These are phyloP conservation scores for Drosophila helvetica DNA, from an alignment of 2,888 invertebrate genomes.

Conservation along the genomic window DNA sequence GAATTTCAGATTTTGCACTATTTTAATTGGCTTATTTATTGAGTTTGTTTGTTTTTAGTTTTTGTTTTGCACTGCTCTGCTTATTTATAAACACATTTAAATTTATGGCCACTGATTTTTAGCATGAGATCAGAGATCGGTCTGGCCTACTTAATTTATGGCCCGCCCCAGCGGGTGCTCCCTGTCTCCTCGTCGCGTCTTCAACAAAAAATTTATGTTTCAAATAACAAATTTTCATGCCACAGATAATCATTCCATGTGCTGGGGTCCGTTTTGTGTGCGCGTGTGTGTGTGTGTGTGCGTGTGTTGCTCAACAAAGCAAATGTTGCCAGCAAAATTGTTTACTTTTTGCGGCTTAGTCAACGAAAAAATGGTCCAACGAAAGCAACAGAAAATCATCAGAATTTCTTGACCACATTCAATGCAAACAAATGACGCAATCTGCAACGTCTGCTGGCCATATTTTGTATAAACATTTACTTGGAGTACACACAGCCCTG, in stretches of 20 bases:
- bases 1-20: neutral
- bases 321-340: constrained; percentile 35
- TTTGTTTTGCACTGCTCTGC: constrained; percentile 30
- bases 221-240: constrained; percentile 36
- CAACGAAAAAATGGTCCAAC: constrained; percentile 27
- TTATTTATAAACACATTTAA: constrained; percentile 75
- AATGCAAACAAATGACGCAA: constrained; percentile 56
- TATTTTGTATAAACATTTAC: constrained; percentile 59
- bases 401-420: constrained; percentile 49
- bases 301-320: constrained; percentile 32
- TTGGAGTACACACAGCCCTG: constrained; percentile 14
- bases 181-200: constrained; percentile 17
- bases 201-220: constrained; percentile 51
- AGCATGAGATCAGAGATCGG: constrained; percentile 64
- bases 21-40: constrained; percentile 50
- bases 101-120: constrained; percentile 66
- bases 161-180: constrained; percentile 31
- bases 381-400: constrained; percentile 15
- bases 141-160: constrained; percentile 63
- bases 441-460: constrained; percentile 21
- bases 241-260: constrained; percentile 2
- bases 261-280: neutral
- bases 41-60: constrained; percentile 20
- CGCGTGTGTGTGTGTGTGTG: neutral
- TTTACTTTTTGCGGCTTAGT: constrained; percentile 42